These are phyloP conservation scores for Lutjanus campechanus DNA, from an alignment of 2,797 vertebrate species.

Conservation along the genomic window DNA sequence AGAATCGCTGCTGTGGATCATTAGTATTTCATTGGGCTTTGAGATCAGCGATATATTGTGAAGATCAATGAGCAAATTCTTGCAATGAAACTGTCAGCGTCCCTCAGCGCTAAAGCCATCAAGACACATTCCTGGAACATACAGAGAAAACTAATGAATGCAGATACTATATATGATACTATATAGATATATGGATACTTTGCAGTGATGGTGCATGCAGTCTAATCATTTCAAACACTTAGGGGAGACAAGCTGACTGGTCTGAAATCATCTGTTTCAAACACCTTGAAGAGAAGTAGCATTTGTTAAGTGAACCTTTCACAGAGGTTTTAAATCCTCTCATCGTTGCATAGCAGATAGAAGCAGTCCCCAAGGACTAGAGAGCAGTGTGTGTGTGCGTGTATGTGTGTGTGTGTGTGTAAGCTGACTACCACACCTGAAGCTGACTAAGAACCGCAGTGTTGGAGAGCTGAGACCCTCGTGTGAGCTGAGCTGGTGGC, in stretches of 20 bases:
- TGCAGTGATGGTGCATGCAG: background rate
- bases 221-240: constrained; percentile 10
- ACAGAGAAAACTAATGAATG: constrained; percentile 30
- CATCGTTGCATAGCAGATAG: constrained; percentile 36
- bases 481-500: constrained; percentile 45
- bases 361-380: constrained; percentile 6
- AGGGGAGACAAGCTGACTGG: constrained; percentile 3
- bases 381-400: constrained; percentile 9
- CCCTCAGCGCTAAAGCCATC: constrained; percentile 10
- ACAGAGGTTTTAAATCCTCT: constrained; percentile 47
- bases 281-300: constrained; percentile 12
- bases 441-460: constrained; percentile 52
- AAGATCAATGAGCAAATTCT: constrained; percentile 31
- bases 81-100: constrained; percentile 27
- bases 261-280: constrained; percentile 48
- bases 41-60: constrained; percentile 23
- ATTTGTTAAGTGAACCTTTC: constrained; percentile 45
- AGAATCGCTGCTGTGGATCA: constrained; percentile 18
- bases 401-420: constrained; percentile 30
- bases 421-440: constrained; percentile 54
- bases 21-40: constrained; percentile 27
- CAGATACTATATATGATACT: background rate
- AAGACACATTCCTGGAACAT: constrained; percentile 11
- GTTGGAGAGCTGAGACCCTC: constrained; percentile 41
- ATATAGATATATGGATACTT: constrained; percentile 3